Base-by-base conservation (phyloP, 2,888 invertebrate genomes). In the Lepidocyrtoides sp. region DNA sequence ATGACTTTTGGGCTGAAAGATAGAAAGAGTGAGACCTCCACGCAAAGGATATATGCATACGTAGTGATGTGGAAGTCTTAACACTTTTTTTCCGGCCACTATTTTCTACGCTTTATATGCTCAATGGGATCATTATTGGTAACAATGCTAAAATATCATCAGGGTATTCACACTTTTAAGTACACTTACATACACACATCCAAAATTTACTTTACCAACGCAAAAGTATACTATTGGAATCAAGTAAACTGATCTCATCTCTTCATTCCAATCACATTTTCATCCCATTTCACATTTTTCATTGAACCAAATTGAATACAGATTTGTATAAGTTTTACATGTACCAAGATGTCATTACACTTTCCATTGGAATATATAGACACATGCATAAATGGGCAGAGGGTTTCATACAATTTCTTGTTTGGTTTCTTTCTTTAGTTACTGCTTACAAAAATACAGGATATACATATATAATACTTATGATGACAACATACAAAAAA, bases 221-320 rank as follows among this genome's bases (percentile, higher is more conserved):
- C 48, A 51, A 8, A 60, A 8, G 41, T 69, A 72, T 20, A 41
- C 14, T 75, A 75, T 51, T 41, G 20, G 81, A 60, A 41, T 29
- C 51, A 57, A 85, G 66, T 20, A 81, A 91, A 79, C 57, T 85
- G 81, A 72, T 91, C 81, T 85, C 85, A 72, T 91, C 81, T 85
- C 81, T 32, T 86, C 86, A 91, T 91, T 91, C 91, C 26, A 41
- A 91, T 86, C 86, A 91, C 91, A 89, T 84, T 48, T 48, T 75
- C 44, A 83, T 41, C 10, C 51, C 77, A 84, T 8, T 51, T 63
- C 75, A 23, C 10, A 66, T 20, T 7, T 20, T 72, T 72, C 44
- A 75, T 75, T 75, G 20, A n/a, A 23, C 29, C 48, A 51, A 75
- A 75, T 51, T 75, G 26, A 75, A 75, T 75, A 26, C n/a, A 51